These are phyloP conservation scores for Helogale parvula DNA, from an alignment of 2,113 vertebrate genomes.

Conservation along the genomic window DNA sequence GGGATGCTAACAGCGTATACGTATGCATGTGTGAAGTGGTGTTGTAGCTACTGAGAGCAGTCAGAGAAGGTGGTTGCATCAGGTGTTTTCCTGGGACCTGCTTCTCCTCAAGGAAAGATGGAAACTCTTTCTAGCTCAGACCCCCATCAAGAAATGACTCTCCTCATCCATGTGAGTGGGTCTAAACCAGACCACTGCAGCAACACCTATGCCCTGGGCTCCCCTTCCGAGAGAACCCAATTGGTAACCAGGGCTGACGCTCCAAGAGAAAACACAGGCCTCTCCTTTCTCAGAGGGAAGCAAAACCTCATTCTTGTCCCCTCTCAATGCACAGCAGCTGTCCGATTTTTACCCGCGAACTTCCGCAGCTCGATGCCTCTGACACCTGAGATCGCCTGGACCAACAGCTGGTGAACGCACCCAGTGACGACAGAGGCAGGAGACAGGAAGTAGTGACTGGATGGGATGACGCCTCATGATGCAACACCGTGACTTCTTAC, in stretches of 20 bases:
- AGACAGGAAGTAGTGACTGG: accelerated
- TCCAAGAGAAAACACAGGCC: neutral
- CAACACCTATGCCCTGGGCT: accelerated
- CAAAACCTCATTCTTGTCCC: neutral
- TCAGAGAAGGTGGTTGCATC: neutral
- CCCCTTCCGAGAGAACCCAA: too few species aligned
- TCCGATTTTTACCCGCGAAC: too few species aligned
- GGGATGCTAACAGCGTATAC: accelerated
- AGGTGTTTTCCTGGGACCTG: neutral
- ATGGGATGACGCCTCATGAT: accelerated
- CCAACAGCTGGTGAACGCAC: neutral
- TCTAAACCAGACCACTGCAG: accelerated
- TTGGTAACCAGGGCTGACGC: accelerated
- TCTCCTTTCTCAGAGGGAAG: neutral
- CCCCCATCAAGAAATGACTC: neutral
- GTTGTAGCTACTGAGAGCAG: neutral
- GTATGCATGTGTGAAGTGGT: neutral
- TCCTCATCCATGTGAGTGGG: neutral
- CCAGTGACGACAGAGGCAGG: accelerated
- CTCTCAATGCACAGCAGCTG: neutral
- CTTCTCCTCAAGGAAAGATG: neutral
- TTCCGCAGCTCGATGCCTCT: accelerated
- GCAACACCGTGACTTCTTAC: accelerated
- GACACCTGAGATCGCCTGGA: accelerated
- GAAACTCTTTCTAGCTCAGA: neutral